Conservation (phyloP, 2,797 vertebrate species). For the Crocodylus rhombifer region DNA sequence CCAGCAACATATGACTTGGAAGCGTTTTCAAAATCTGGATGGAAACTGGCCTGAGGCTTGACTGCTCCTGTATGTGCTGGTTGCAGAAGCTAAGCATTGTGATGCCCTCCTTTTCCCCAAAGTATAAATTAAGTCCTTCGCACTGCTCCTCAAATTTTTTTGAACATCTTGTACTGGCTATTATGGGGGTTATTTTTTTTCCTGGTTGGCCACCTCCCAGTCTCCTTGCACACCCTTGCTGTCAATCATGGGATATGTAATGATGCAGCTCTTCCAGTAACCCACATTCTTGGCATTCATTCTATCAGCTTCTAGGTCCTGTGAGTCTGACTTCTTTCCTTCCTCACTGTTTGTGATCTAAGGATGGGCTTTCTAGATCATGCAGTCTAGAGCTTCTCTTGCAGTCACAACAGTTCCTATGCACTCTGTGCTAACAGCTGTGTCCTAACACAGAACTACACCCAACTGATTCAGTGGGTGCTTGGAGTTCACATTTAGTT, state of each 20-base stretch:
- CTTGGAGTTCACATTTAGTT: not conserved
- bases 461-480: not conserved
- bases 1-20: not conserved
- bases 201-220: not conserved
- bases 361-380: slow-evolving; percentile 8
- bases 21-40: not conserved
- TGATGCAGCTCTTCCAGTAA: not conserved
- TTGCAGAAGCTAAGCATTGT: not conserved
- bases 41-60: not conserved
- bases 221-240: not conserved
- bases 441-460: not conserved
- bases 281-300: not conserved
- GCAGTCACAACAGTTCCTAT: not conserved
- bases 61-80: not conserved
- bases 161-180: slow-evolving; percentile 1
- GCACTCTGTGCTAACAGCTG: not conserved
- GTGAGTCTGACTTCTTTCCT: not conserved
- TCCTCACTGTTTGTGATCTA: not conserved
- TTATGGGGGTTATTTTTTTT: not conserved
- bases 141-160: not conserved
- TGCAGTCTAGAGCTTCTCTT: slow-evolving; percentile 22
- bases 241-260: not conserved
- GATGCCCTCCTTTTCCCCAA: not conserved
- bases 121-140: not conserved
- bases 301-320: not conserved